Conservation (phyloP, 2,888 invertebrate species). For the Colostygia pectinataria region DNA sequence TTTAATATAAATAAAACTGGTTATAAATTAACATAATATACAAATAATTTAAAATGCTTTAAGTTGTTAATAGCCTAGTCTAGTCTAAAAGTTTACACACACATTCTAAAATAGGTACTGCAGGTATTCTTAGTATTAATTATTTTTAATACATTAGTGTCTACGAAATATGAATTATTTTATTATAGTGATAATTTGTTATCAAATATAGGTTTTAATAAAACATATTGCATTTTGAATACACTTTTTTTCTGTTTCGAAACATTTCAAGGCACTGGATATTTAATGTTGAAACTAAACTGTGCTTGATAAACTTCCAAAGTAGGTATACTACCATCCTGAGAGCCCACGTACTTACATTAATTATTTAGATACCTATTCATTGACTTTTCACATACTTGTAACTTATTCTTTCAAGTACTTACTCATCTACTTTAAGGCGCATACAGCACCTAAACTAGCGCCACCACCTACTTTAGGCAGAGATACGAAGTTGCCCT, state of each 20-base stretch:
- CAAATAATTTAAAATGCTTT: slow-evolving; percentile 16
- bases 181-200: slow-evolving; percentile 37
- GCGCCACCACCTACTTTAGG: no score
- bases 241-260: slow-evolving; percentile 41
- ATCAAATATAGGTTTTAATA: slow-evolving; percentile 60
- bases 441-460: no score
- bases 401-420: no score
- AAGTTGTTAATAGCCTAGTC: slow-evolving; percentile 12
- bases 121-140: background rate
- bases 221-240: slow-evolving; percentile 42
- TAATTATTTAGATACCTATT: background rate
- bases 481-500: no score
- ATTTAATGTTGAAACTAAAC: slow-evolving; percentile 19
- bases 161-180: slow-evolving; percentile 18
- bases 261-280: slow-evolving; percentile 37
- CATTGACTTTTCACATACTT: no score
- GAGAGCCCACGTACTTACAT: background rate
- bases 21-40: slow-evolving; percentile 6
- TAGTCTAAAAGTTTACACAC: slow-evolving; percentile 1
- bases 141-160: slow-evolving; percentile 3
- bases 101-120: slow-evolving; percentile 1
- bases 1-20: slow-evolving; percentile 9
- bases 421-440: no score
- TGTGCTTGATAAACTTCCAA: background rate
- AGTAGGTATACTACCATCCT: no score